These are phyloP conservation scores for Platygyra sinensis DNA, from an alignment of 64 coral and sea anemone genomes.

Conservation along the genomic window DNA sequence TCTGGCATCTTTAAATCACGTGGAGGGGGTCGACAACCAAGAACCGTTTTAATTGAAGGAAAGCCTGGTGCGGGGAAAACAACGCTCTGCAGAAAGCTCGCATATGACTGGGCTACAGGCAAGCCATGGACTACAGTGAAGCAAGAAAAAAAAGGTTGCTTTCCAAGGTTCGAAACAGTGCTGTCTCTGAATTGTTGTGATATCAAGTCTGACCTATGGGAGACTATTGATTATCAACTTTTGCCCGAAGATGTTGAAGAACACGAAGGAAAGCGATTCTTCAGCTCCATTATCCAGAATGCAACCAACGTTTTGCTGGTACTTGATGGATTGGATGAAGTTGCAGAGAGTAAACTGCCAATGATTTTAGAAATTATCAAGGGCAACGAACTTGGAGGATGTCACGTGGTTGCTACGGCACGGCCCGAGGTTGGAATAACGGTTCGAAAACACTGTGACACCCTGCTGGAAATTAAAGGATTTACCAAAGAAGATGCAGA, in stretches of 20 bases:
- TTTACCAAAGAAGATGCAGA: not conserved
- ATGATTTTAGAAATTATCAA: not conserved
- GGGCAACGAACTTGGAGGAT: not conserved
- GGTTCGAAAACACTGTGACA: conserved; percentile 6
- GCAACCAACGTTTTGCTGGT: conserved; percentile 14
- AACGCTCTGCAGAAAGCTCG: not conserved
- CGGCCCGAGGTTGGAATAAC: not conserved
- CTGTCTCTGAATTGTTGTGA: conserved; percentile 12
- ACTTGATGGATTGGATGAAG: conserved; percentile 46
- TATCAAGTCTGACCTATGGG: conserved; percentile 1
- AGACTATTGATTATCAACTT: conserved; percentile 27
- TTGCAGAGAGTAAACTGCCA: not conserved
- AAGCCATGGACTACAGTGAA: not conserved
- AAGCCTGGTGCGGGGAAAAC: not conserved
- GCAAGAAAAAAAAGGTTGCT: not conserved
- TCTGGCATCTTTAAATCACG: not conserved
- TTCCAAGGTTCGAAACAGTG: not conserved
- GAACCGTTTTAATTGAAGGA: not conserved
- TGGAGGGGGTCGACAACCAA: not conserved
- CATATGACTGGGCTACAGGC: not conserved
- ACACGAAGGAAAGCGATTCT: not conserved
- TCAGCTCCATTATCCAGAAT: not conserved
- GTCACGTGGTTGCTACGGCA: not conserved
- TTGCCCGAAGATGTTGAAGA: conserved; percentile 2
- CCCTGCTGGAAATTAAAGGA: conserved; percentile 11